phyloP scores from a whole-genome alignment of 2,113 vertebrate species.

The Cettia cetti region DNA sequence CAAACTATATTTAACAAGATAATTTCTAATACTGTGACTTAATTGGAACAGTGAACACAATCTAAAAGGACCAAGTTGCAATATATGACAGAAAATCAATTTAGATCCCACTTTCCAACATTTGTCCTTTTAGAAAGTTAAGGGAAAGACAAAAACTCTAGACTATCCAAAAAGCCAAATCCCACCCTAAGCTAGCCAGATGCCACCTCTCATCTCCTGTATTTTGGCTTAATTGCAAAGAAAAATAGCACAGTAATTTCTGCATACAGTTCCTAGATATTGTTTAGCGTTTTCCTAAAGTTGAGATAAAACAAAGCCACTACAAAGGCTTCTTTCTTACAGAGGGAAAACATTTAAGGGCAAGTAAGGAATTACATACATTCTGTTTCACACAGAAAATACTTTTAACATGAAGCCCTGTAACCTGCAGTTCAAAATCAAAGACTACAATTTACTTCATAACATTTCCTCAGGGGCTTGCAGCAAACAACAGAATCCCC shows the following conservation, averaged over 20 bases:
- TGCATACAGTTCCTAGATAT: not conserved
- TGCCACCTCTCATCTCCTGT: not conserved
- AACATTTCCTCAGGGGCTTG: not conserved
- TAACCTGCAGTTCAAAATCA: not conserved
- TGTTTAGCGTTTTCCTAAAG: not conserved
- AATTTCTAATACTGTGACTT: not conserved
- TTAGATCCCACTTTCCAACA: not conserved
- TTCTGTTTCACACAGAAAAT: not conserved
- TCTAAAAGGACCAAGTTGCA: not conserved
- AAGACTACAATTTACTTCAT: not conserved
- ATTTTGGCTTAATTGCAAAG: not conserved
- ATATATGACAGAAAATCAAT: not conserved
- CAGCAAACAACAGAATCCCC: not conserved
- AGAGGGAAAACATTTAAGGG: not conserved
- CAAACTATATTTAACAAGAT: not conserved
- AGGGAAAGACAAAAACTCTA: not conserved
- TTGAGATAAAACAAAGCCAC: not conserved
- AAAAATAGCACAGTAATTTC: not conserved
- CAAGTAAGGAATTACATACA: not conserved
- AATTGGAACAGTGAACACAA: not conserved
- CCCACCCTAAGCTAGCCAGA: not conserved
- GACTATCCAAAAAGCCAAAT: not conserved
- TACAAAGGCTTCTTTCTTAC: not conserved
- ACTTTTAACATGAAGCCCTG: not conserved
- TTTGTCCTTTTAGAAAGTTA: not conserved